Evolutionary conservation across 2,113 vertebrate species (phyloP).

Genomic region (Burhinus oedicnemus): DNA sequence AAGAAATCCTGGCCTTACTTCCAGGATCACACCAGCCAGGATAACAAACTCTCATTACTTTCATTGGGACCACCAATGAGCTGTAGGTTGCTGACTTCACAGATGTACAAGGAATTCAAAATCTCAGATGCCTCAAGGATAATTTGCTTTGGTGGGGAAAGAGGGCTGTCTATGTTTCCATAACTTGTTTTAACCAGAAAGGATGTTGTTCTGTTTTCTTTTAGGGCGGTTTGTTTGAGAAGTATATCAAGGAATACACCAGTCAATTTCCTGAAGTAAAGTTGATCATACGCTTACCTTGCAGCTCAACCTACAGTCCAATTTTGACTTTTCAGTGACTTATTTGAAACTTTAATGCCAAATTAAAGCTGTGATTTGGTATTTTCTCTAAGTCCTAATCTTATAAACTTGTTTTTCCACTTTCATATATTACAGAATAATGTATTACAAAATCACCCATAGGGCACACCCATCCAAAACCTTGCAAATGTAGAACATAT

Average conservation of each 20-base stretch:
- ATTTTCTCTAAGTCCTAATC: neutral
- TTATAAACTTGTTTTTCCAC: neutral
- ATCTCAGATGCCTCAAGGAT: neutral
- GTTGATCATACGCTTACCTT: neutral
- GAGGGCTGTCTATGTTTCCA: neutral
- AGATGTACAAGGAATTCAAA: neutral
- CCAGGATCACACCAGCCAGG: neutral
- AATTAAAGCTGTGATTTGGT: neutral
- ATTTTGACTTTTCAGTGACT: neutral
- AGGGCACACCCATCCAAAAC: neutral
- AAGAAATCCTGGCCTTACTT: neutral
- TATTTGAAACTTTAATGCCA: neutral
- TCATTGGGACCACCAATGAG: neutral
- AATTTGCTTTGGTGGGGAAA: neutral
- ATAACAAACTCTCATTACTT: neutral
- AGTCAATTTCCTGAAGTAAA: neutral
- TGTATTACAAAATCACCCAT: neutral
- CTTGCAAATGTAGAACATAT: neutral
- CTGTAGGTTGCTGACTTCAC: neutral
- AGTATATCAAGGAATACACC: neutral
- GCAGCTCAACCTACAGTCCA: neutral
- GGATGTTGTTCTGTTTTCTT: neutral
- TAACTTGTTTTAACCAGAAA: neutral
- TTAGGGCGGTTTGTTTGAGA: neutral
- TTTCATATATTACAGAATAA: neutral